Conservation (phyloP, 2,888 invertebrate genomes). For the Drosophila engyochracea region DNA sequence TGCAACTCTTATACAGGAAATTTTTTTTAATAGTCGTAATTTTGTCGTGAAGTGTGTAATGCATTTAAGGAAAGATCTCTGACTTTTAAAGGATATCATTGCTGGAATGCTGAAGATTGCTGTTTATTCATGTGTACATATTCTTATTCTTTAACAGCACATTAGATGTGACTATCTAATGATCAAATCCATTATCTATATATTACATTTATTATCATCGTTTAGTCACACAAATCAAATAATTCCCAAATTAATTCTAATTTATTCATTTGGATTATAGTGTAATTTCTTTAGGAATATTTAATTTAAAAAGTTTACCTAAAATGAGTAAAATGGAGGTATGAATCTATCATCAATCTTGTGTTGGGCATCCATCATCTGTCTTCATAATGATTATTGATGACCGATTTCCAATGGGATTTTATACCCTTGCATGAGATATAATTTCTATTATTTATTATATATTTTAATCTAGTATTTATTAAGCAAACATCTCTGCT, state of each 20-base stretch:
- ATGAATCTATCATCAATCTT: not conserved
- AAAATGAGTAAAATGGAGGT: not conserved
- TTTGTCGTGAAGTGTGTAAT: not conserved
- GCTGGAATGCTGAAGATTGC: not conserved
- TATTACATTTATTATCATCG: not conserved
- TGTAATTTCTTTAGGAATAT: not conserved
- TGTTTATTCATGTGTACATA: not conserved
- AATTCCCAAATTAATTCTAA: not conserved
- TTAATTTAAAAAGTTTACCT: not conserved
- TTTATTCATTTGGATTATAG: not conserved
- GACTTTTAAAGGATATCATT: not conserved
- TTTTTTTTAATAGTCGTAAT: not conserved
- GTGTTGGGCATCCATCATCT: not conserved
- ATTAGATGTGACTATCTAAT: not conserved
- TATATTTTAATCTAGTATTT: not conserved
- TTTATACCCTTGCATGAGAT: not conserved
- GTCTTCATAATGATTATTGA: not conserved
- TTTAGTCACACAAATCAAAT: not conserved
- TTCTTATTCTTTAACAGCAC: not conserved
- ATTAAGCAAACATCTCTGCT: not conserved
- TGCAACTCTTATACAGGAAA: not conserved
- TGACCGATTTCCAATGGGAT: not conserved
- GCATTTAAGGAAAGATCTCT: not conserved
- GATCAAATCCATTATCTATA: not conserved
- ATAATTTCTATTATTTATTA: not conserved